Conservation (phyloP, 1,140 invertebrate genomes). For the Trichonephila clavipes region DNA sequence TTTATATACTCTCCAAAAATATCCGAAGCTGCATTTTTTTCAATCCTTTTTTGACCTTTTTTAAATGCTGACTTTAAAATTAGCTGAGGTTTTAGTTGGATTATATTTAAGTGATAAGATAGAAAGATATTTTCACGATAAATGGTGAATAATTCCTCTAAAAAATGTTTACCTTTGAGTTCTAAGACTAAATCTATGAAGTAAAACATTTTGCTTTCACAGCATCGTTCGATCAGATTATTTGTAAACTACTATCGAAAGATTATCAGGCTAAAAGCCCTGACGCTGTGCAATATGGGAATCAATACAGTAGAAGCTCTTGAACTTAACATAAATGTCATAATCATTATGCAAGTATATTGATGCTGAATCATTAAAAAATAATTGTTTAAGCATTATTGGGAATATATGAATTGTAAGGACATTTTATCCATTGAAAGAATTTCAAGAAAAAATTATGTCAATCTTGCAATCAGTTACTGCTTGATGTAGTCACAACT, state of each 20-base stretch:
- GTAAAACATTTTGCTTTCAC: neutral
- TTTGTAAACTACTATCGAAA: neutral
- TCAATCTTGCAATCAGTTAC: too few relatives aligned
- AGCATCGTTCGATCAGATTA: neutral
- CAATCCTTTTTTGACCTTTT: neutral
- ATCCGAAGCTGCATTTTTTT: neutral
- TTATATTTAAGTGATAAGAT: neutral
- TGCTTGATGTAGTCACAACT: too few relatives aligned
- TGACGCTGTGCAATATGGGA: neutral
- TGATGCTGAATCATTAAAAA: too few relatives aligned
- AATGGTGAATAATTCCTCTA: neutral
- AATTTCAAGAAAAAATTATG: too few relatives aligned
- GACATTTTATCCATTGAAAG: too few relatives aligned
- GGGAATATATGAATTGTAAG: too few relatives aligned
- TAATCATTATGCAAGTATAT: too few relatives aligned
- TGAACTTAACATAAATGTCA: too few relatives aligned
- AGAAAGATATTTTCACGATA: neutral
- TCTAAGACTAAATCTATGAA: neutral
- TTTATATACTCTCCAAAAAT: neutral
- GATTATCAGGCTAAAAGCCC: neutral
- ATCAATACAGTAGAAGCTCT: neutral
- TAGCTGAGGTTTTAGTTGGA: neutral
- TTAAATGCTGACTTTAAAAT: neutral
- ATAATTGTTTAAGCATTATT: too few relatives aligned
- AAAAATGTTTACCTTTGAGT: neutral